Conservation (phyloP, 2,888 invertebrate species). For the Dusona sp. region DNA sequence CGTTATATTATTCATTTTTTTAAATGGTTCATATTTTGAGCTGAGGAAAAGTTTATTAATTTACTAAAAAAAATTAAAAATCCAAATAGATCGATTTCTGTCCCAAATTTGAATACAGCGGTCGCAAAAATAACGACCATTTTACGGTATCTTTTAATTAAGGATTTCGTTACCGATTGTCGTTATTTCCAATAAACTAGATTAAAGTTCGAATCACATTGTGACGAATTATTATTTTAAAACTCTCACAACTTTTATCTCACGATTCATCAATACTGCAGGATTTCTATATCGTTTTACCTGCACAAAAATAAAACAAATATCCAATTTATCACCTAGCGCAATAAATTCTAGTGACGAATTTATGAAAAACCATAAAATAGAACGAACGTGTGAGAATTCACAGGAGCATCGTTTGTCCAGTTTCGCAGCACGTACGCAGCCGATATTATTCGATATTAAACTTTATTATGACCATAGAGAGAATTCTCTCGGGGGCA, state of each 20-base stretch:
- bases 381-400: slow-evolving; percentile 10
- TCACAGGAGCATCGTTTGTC: slow-evolving; percentile 16
- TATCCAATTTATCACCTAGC: not conserved
- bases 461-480: slow-evolving; percentile 56
- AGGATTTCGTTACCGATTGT: not conserved
- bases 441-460: slow-evolving; percentile 60
- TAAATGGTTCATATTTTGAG: too few species aligned
- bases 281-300: not conserved
- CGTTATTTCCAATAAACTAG: not conserved
- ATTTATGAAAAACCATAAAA: slow-evolving; percentile 6
- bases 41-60: too few species aligned
- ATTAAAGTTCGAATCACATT: not conserved
- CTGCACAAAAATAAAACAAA: not conserved
- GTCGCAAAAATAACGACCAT: not conserved
- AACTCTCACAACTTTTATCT: not conserved
- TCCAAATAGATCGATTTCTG: too few species aligned
- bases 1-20: too few species aligned
- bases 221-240: not conserved
- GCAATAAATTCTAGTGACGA: slow-evolving; percentile 13
- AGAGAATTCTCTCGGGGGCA: not conserved
- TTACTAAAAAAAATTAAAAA: not conserved
- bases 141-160: not conserved
- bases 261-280: not conserved
- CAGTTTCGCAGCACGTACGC: slow-evolving; percentile 24
- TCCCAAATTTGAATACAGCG: too few species aligned